These are phyloP conservation scores for Melipona quadrifasciata DNA, from an alignment of 1,140 invertebrate species.

Conservation along the genomic window DNA sequence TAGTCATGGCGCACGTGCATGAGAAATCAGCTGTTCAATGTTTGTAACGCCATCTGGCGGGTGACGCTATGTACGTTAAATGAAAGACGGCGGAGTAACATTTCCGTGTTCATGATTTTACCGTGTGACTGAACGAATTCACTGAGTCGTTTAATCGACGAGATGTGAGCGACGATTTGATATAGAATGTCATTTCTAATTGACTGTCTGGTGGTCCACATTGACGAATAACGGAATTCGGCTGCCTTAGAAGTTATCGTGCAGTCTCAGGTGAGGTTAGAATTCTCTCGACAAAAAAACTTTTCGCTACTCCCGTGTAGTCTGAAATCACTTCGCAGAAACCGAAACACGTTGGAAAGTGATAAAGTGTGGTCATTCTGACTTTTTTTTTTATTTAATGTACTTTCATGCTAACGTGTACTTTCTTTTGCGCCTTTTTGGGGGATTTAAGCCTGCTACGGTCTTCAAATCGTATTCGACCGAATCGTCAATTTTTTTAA, in stretches of 20 bases:
- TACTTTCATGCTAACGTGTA: neutral
- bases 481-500: neutral
- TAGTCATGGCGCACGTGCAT: conserved; percentile 53
- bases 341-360: neutral
- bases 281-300: conserved; percentile 25
- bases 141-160: neutral
- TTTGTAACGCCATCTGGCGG: conserved; percentile 22
- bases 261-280: conserved; percentile 61
- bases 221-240: neutral
- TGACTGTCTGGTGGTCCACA: neutral
- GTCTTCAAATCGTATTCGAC: neutral
- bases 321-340: conserved; percentile 1
- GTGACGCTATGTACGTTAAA: conserved; percentile 3
- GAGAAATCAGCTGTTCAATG: conserved; percentile 61
- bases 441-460: neutral
- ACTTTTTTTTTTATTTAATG: neutral
- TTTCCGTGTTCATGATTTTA: conserved; percentile 40
- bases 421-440: neutral
- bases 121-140: conserved; percentile 6
- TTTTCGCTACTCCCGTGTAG: neutral
- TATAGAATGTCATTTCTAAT: conserved; percentile 22
- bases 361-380: neutral
- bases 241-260: conserved; percentile 3
- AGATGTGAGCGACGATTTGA: conserved; percentile 37
- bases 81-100: conserved; percentile 15